Evolutionary conservation across 2,113 vertebrate species (phyloP), one percentile per base, ranked within the genome.

Genomic region (Oxygymnocypris stewartii): DNA sequence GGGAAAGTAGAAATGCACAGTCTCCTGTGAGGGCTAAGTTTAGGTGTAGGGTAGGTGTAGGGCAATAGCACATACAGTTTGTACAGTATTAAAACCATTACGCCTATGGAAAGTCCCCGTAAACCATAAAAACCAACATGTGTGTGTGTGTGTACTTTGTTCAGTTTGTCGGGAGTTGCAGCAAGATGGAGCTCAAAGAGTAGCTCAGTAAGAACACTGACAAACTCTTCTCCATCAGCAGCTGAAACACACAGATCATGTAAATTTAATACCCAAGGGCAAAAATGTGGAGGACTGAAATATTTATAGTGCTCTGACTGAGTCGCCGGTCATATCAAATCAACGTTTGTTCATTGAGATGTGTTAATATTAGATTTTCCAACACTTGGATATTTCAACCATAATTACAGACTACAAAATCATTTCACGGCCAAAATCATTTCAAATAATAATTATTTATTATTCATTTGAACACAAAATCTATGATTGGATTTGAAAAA

Each of bases 181-280:
- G 97, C 97, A n/a, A 99, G 93, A 2, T 99, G 97, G 82, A 99
- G 93, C 90, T 99, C 98, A 93, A 99, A 99, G 13, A 99, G 95
- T 87, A 99, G 94, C 90, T 99, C 98, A 0, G 98, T 99, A 25
- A 99, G 94, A 92, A 96, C 93, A 77, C 95, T 96, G 63, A 96
- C 93, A 94, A 99, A 99, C 92, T 97, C 97, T 90, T 96, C 96
- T n/a, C 94, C 94, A 35, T 94, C 94, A 57, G 95, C 94, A 84
- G 91, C 95, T 94, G 92, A 79, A 91, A 93, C 87, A 91, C 84
- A 90, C 88, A 90, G 75, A 89, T 42, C 49, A 85, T 65, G 63
- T 28, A 47, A 4, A 82, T 82, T n/a, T 37, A 35, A 71, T 51
- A 31, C 40, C 11, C 88, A 4, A 91, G 77, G 88, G 14, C 89